phyloP scores from a whole-genome alignment of 2,113 vertebrate genomes.

The Psilopsiagon aurifrons region DNA sequence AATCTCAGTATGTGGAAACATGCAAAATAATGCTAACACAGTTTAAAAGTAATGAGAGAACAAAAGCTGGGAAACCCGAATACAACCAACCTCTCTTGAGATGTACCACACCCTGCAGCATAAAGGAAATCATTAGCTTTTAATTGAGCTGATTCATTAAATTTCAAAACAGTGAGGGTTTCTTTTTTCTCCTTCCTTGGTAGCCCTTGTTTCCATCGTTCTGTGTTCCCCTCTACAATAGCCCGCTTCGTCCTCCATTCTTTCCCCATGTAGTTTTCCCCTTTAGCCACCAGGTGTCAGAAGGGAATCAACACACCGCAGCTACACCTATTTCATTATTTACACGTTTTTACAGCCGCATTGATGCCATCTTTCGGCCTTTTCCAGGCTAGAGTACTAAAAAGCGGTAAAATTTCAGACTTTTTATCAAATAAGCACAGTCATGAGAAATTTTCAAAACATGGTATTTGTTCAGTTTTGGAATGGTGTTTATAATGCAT shows the following conservation, averaged over 20 bases:
- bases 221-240: background rate
- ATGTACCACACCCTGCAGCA: background rate
- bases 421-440: background rate
- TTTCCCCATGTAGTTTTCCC: background rate
- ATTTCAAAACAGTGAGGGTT: background rate
- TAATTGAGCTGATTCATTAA: background rate
- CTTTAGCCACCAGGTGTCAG: slow-evolving; percentile 30
- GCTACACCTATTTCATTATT: background rate
- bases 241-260: background rate
- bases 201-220: background rate
- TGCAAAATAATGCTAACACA: background rate
- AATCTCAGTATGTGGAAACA: background rate
- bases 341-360: background rate
- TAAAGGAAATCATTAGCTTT: background rate
- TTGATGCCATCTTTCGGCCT: background rate
- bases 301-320: background rate
- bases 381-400: background rate
- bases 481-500: background rate
- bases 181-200: background rate
- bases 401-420: background rate
- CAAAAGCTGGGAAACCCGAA: background rate
- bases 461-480: background rate
- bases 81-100: background rate
- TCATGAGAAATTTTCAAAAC: background rate
- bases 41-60: background rate